These are phyloP conservation scores for Eumaeus atala DNA, from an alignment of 1,140 invertebrate genomes.

Conservation along the genomic window DNA sequence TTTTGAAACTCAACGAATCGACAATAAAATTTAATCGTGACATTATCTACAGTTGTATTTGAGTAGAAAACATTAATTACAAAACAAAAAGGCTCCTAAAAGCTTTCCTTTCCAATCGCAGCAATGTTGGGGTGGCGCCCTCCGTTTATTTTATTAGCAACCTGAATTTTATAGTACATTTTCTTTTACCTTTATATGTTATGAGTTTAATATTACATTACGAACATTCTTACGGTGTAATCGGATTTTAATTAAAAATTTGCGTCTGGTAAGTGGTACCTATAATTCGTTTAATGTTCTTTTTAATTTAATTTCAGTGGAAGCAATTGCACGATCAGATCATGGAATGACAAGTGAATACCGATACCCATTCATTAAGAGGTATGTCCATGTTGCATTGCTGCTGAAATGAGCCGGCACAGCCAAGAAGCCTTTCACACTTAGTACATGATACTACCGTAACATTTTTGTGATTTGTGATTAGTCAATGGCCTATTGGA, in stretches of 20 bases:
- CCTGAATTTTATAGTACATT: constrained; percentile 44
- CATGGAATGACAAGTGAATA: no score
- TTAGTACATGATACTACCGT: no score
- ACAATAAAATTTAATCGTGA: constrained; percentile 2
- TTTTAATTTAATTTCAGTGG: no score
- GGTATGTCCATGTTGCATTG: no score
- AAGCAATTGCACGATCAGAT: no score
- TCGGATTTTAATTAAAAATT: constrained; percentile 14
- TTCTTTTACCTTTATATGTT: constrained; percentile 23
- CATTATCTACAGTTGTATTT: constrained; percentile 19
- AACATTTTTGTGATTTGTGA: no score
- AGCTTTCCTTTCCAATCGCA: constrained; percentile 65
- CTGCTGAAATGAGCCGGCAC: no score
- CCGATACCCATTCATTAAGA: no score
- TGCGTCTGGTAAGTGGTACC: not conserved
- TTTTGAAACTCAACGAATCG: constrained; percentile 7
- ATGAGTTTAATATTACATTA: constrained; percentile 31
- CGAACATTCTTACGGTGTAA: constrained; percentile 9
- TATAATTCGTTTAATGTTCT: no score
- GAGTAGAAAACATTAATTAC: constrained; percentile 55
- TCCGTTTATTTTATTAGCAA: constrained; percentile 58
- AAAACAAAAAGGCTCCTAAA: constrained; percentile 70
- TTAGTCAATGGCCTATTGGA: no score
- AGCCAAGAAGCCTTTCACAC: no score
- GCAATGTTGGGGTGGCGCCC: constrained; percentile 60